Percentiles rank a stretch among this genome's conserved stretches.
Evolutionary conservation across 2,113 vertebrate genomes (phyloP).

Genomic region (Aldabrachelys gigantea): DNA sequence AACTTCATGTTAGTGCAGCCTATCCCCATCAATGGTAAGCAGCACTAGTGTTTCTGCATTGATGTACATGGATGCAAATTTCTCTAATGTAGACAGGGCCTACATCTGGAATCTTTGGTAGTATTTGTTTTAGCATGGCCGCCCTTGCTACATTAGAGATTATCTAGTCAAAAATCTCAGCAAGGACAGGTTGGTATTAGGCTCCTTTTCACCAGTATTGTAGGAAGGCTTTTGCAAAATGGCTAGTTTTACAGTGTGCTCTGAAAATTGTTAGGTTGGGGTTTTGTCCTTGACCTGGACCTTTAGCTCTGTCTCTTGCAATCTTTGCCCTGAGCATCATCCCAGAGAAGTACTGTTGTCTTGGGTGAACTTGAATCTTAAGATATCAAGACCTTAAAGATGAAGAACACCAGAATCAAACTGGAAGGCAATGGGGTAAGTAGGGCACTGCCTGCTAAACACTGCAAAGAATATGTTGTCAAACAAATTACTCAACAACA

Average conservation of each 20-base stretch:
- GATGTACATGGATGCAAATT: not conserved
- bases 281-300: not conserved
- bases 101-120: not conserved
- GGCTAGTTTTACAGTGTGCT: not conserved
- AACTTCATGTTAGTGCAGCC: not conserved
- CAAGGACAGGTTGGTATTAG: not conserved
- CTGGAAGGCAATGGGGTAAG: not conserved
- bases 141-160: not conserved
- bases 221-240: not conserved
- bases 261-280: not conserved
- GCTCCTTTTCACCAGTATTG: not conserved
- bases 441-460: not conserved
- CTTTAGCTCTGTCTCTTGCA: not conserved
- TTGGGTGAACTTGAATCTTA: not conserved
- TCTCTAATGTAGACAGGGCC: not conserved
- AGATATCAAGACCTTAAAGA: not conserved
- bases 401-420: too few relatives aligned
- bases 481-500: not conserved
- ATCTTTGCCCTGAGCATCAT: not conserved
- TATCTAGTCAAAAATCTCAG: not conserved
- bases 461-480: not conserved
- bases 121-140: not conserved
- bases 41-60: not conserved
- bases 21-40: not conserved
- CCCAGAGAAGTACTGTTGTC: not conserved